Percentiles rank a stretch among this genome's conserved stretches.
Conservation (phyloP, 2,888 invertebrate genomes). For the Cordilura impudica region DNA sequence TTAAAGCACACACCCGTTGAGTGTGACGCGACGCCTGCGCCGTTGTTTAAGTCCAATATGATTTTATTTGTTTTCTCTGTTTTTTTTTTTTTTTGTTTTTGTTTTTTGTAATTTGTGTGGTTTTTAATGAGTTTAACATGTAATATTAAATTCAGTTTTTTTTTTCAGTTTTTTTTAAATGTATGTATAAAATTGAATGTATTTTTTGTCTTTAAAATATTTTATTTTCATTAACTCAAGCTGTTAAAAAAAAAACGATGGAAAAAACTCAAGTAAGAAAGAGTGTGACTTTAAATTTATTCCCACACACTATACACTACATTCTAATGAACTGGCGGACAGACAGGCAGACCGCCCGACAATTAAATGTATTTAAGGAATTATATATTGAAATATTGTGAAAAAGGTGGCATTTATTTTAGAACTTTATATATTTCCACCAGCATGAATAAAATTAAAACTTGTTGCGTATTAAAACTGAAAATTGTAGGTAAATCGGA, state of each 20-base stretch:
- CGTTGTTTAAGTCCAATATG: constrained; percentile 24
- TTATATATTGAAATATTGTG: background rate
- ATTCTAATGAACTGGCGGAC: constrained; percentile 47
- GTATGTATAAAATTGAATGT: constrained; percentile 13
- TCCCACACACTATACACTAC: constrained; percentile 49
- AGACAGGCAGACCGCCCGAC: constrained; percentile 5
- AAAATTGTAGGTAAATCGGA: too few relatives aligned
- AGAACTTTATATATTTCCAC: too few relatives aligned
- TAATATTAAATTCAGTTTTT: constrained; percentile 64
- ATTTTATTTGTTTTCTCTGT: constrained; percentile 34
- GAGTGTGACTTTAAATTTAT: constrained; percentile 62
- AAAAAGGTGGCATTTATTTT: background rate
- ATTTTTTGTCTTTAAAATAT: constrained; percentile 53
- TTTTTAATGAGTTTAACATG: constrained; percentile 69
- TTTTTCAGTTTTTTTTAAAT: constrained; percentile 30
- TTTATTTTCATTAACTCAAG: constrained; percentile 61
- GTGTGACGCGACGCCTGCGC: constrained; percentile 58
- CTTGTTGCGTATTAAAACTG: too few relatives aligned
- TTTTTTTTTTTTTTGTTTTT: constrained; percentile 40
- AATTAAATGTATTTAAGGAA: constrained; percentile 18
- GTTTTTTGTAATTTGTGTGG: constrained; percentile 56
- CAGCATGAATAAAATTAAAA: too few relatives aligned
- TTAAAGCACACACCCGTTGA: constrained; percentile 62
- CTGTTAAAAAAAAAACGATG: constrained; percentile 43
- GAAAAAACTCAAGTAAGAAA: constrained; percentile 6